Conservation (phyloP, 1,140 invertebrate species). For the Paralvinella palmiformis region DNA sequence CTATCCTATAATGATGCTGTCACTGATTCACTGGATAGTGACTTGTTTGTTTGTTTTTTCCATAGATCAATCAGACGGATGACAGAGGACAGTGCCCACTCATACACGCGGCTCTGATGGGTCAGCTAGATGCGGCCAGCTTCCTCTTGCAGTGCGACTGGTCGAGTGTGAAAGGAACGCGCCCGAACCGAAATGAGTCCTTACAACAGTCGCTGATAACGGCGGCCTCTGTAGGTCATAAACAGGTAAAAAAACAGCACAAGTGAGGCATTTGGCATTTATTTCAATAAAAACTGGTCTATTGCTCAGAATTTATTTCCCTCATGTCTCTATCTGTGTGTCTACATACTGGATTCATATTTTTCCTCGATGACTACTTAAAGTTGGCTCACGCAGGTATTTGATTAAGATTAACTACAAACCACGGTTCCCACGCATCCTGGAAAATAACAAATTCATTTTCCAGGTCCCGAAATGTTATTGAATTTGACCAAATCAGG, state of each 20-base stretch:
- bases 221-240: slow-evolving; percentile 78
- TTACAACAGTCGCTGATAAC: slow-evolving; percentile 82
- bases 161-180: slow-evolving; percentile 53
- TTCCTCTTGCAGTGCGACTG: slow-evolving; percentile 81
- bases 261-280: neutral
- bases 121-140: slow-evolving; percentile 74
- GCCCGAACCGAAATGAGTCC: slow-evolving; percentile 51
- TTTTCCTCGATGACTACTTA: too few relatives aligned
- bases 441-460: too few relatives aligned
- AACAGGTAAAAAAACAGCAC: slow-evolving; percentile 52
- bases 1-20: too few relatives aligned
- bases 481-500: too few relatives aligned
- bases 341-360: too few relatives aligned
- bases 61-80: slow-evolving; percentile 58
- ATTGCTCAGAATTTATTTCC: neutral
- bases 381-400: too few relatives aligned
- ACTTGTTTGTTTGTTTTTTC: slow-evolving; percentile 7
- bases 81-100: slow-evolving; percentile 79
- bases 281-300: neutral
- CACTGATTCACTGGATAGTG: too few relatives aligned
- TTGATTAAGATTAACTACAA: too few relatives aligned
- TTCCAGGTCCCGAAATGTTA: too few relatives aligned
- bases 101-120: slow-evolving; percentile 81
- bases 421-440: too few relatives aligned
- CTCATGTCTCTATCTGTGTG: too few relatives aligned